These are phyloP conservation scores for Bradypodion ventrale DNA, from an alignment of 2,797 vertebrate genomes.

Conservation along the genomic window DNA sequence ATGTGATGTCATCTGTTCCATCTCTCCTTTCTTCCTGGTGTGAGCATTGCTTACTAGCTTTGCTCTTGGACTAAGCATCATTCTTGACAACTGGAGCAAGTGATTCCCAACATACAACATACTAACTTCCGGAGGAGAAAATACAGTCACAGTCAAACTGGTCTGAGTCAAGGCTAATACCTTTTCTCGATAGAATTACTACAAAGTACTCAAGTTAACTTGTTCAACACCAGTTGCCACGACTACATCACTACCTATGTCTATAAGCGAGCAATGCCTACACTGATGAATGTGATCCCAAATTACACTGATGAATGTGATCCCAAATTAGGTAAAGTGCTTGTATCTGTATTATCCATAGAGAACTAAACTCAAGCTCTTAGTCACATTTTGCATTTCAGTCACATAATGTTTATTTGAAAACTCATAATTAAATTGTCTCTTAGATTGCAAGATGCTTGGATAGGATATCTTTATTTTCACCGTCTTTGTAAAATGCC, in stretches of 20 bases:
- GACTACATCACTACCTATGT: neutral
- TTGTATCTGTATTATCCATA: neutral
- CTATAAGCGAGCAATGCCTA: neutral
- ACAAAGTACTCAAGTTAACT: neutral
- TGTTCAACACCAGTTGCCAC: neutral
- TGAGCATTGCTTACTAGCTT: conserved; percentile 65
- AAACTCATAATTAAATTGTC: neutral
- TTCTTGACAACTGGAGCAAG: conserved; percentile 61
- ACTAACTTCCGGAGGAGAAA: conserved; percentile 17
- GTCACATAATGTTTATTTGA: neutral
- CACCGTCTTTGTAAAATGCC: neutral
- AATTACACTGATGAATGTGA: neutral
- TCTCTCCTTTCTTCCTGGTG: conserved; percentile 67
- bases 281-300: neutral
- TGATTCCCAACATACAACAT: conserved; percentile 39
- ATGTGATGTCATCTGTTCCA: conserved; percentile 70
- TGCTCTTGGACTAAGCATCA: conserved; percentile 65
- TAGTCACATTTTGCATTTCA: conserved; percentile 16
- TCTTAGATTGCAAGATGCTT: neutral
- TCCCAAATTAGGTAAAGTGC: neutral
- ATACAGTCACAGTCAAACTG: neutral
- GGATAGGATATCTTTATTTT: neutral
- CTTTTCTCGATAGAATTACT: neutral
- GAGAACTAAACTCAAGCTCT: neutral
- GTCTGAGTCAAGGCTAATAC: conserved; percentile 36